Evolutionary conservation across 2,888 invertebrate genomes (phyloP), one percentile per base, ranked within the genome.

Genomic region (Tenthredo mesomela): DNA sequence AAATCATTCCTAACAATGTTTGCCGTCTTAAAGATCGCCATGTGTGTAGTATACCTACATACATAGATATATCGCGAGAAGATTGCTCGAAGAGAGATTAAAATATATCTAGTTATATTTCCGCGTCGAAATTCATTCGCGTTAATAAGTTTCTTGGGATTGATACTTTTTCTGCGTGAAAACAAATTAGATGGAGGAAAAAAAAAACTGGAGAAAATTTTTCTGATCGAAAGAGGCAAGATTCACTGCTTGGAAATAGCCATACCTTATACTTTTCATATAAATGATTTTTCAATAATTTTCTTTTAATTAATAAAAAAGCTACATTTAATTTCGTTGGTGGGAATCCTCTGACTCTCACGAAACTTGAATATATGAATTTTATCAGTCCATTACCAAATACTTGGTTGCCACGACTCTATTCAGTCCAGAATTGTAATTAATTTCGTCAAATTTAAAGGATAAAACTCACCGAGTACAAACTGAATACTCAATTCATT

Each of bases 281-380:
- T 3, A 61, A 61, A 61, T 61, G 25, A 61, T 25, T 61, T 58
- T 58, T 25, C 58, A 58, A 58, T 58, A 21, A 21, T 7, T 21
- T 58, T 58, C 21, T 61, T 61, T 3, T 4, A 37, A n/a, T 3
- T 4, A 37, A n/a, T 70, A 70, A 70, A 37, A n/a, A 37, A 70
- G 33, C n/a, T 15, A n/a, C 15, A 70, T 25, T 61, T 7, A 54
- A 54, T 54, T n/a, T 54, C 6, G n/a, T n/a, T 10, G n/a, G 7
- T n/a, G 54, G 54, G 54, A 54, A 54, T 54, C n/a, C n/a, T 54
- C 67, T 3, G 37, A 9, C 33, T 73, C 10, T 37, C 73, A 21
- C 21, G n/a, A 47, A 73, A 43, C 10, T 73, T 70, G 70, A 70
- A 73, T 73, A 73, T 15, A 43, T 73, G 43, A 40, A 40, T 43